These are phyloP conservation scores for Marmota monax DNA, from an alignment of 2,113 vertebrate genomes.

Conservation along the genomic window DNA sequence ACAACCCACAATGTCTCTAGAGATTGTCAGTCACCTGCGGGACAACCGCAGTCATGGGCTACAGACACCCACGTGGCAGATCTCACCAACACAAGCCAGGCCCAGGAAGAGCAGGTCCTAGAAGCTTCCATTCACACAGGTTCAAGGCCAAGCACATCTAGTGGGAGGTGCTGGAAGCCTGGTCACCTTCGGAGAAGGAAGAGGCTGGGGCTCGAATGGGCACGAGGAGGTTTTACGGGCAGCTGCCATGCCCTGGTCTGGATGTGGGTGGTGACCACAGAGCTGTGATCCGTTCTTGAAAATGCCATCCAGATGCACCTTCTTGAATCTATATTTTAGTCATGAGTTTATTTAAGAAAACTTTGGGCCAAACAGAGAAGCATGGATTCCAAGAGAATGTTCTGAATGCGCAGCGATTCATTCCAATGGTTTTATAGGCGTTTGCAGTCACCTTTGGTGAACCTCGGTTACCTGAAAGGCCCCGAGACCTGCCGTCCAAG, in stretches of 20 bases:
- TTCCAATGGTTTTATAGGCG: neutral
- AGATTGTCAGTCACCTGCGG: neutral
- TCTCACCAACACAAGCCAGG: neutral
- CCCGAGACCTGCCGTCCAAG: fast-evolving
- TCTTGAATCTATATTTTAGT: neutral
- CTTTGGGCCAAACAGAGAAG: neutral
- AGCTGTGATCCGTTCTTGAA: neutral
- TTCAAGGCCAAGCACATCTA: neutral
- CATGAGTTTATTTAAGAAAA: neutral
- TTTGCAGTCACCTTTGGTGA: neutral
- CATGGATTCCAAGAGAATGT: neutral
- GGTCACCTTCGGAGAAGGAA: neutral
- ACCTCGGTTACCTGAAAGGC: neutral
- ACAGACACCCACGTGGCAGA: too few species aligned
- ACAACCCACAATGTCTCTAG: neutral
- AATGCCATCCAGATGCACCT: neutral
- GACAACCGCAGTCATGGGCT: too few species aligned
- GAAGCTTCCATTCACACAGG: neutral
- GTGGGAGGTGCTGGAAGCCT: neutral
- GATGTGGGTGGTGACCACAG: neutral
- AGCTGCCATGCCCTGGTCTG: neutral
- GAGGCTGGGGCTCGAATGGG: neutral
- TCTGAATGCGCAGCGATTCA: neutral
- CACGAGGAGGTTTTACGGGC: neutral
- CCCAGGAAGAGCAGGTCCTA: neutral